Percentiles rank a stretch among this genome's conserved stretches.
phyloP scores from a whole-genome alignment of 2,888 invertebrate genomes.

The Suillia variegata region DNA sequence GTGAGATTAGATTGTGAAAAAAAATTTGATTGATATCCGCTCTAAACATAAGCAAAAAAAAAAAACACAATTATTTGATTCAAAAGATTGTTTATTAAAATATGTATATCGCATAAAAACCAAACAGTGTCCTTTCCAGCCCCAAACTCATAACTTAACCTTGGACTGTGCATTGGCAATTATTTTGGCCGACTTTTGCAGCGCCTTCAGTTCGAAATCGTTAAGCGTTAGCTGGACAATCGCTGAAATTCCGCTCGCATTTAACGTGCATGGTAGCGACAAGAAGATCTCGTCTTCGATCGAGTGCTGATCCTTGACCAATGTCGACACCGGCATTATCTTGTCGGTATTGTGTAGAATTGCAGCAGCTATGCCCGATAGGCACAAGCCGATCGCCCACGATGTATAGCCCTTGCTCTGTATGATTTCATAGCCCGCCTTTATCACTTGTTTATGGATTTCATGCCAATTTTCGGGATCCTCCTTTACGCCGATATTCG shows the following conservation, averaged over 20 bases:
- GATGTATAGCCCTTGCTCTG: constrained; percentile 83
- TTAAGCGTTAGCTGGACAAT: constrained; percentile 73
- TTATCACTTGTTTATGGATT: constrained; percentile 75
- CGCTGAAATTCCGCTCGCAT: constrained; percentile 70
- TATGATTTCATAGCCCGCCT: constrained; percentile 79
- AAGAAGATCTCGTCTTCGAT: constrained; percentile 79
- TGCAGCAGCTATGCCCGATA: constrained; percentile 69
- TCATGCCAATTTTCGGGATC: constrained; percentile 78
- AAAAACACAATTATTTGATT: too few relatives aligned
- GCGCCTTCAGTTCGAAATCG: constrained; percentile 64
- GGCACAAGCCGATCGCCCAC: constrained; percentile 82
- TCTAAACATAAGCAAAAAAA: too few relatives aligned
- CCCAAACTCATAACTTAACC: too few relatives aligned
- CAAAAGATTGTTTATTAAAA: too few relatives aligned
- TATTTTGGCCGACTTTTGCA: constrained; percentile 67
- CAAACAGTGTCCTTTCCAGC: too few relatives aligned
- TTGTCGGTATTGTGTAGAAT: constrained; percentile 72
- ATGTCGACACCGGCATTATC: constrained; percentile 75
- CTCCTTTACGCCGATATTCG: constrained; percentile 68
- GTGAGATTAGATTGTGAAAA: too few relatives aligned
- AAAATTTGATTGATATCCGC: too few relatives aligned
- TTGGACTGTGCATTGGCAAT: too few relatives aligned
- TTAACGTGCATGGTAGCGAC: constrained; percentile 78
- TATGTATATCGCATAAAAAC: too few relatives aligned
- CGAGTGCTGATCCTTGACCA: constrained; percentile 67